phyloP scores from a whole-genome alignment of 2,797 vertebrate species.

The Mus caroli region DNA sequence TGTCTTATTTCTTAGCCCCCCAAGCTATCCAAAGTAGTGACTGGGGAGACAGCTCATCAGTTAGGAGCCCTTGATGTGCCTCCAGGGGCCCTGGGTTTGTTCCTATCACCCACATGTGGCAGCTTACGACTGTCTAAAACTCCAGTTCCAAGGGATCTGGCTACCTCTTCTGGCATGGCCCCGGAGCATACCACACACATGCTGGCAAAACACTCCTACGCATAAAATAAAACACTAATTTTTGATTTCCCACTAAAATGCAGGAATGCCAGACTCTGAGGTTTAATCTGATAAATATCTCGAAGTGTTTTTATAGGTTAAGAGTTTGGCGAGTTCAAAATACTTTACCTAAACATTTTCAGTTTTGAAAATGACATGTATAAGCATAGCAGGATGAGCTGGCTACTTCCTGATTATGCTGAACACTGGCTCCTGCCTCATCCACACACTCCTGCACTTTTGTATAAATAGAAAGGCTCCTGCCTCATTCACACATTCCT shows the following conservation, averaged over 20 bases:
- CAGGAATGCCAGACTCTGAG: background rate
- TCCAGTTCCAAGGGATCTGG: background rate
- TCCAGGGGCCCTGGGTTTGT: background rate
- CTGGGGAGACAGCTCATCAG: background rate
- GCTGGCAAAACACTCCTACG: background rate
- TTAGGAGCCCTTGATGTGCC: too few species aligned
- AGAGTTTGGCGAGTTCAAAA: conserved; percentile 17
- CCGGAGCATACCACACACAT: background rate
- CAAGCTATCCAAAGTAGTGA: background rate
- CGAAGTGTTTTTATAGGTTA: background rate
- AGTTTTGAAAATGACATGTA: background rate
- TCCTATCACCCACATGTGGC: background rate
- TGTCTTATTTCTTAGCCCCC: rapidly evolving
- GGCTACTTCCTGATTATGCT: background rate
- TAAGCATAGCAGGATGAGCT: background rate
- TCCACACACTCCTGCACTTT: background rate
- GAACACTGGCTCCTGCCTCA: background rate
- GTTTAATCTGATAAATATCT: background rate
- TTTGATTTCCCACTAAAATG: background rate
- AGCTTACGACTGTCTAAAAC: background rate
- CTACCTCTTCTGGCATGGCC: background rate
- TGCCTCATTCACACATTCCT: too few species aligned
- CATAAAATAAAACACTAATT: background rate
- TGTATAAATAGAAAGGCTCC: rapidly evolving
- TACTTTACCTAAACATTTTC: background rate